phyloP scores from a whole-genome alignment of 2,888 invertebrate genomes.

The Megalurothrips usitatus region DNA sequence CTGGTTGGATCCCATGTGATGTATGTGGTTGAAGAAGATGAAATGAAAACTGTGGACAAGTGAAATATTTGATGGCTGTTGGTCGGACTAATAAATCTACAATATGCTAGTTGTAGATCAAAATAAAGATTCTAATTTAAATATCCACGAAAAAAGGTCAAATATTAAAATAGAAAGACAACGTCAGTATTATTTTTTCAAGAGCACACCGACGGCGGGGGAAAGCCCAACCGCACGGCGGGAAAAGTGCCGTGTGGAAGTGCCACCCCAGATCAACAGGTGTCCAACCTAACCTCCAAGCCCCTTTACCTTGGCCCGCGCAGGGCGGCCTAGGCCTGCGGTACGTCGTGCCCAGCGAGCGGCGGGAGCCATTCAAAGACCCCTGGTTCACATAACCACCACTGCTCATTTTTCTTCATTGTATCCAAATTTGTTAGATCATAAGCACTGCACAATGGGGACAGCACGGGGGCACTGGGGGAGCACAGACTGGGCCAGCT shows the following conservation, averaged over 20 bases:
- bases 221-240: too few species aligned
- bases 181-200: too few species aligned
- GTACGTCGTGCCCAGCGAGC: not conserved
- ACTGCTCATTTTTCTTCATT: slow-evolving; percentile 18
- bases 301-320: not conserved
- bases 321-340: slow-evolving; percentile 18
- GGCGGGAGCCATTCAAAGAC: slow-evolving; percentile 6
- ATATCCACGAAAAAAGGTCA: too few species aligned
- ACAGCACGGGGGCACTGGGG: too few species aligned
- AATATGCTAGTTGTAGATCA: too few species aligned
- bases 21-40: slow-evolving; percentile 8
- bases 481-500: too few species aligned
- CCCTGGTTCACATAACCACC: slow-evolving; percentile 22
- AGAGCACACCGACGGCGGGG: too few species aligned
- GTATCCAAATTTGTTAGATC: not conserved
- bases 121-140: too few species aligned
- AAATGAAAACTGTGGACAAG: not conserved
- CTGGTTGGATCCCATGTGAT: not conserved
- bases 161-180: too few species aligned
- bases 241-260: too few species aligned
- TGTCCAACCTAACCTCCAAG: not conserved
- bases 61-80: not conserved
- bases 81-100: too few species aligned
- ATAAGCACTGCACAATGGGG: slow-evolving; percentile 8
- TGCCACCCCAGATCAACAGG: not conserved